A percentile compares a stretch with the other conserved stretches of the same genome.
phyloP scores from a whole-genome alignment of 2,888 invertebrate genomes.

The Ypsolopha scabrella region DNA sequence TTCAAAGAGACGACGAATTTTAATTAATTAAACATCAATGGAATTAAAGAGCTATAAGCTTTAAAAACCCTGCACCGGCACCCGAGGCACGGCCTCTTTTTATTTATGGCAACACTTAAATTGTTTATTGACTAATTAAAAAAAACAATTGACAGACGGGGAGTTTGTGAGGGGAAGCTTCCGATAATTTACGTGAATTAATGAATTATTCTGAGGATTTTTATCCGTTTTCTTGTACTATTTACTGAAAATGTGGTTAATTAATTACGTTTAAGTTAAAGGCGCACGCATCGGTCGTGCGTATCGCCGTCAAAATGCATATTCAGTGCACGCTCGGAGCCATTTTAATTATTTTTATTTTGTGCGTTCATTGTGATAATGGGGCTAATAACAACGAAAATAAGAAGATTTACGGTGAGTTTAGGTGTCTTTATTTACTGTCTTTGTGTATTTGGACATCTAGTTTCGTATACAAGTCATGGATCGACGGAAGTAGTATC shows the following conservation, averaged over 20 bases:
- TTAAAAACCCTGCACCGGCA: too few relatives aligned
- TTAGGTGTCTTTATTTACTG: background rate
- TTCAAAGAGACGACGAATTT: too few relatives aligned
- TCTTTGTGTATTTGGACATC: too few relatives aligned
- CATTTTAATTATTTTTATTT: conserved; percentile 70
- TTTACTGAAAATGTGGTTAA: conserved; percentile 57
- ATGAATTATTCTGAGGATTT: conserved; percentile 44
- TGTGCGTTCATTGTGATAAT: conserved; percentile 68
- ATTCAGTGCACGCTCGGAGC: conserved; percentile 61
- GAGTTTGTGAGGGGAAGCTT: conserved; percentile 6
- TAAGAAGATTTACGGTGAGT: conserved; percentile 60
- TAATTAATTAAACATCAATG: too few relatives aligned
- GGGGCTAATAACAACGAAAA: conserved; percentile 62
- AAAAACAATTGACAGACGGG: conserved; percentile 41
- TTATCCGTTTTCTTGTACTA: conserved; percentile 37
- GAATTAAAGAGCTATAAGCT: too few relatives aligned
- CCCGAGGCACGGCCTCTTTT: too few relatives aligned
- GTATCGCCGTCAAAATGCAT: conserved; percentile 55
- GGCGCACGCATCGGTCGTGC: conserved; percentile 44
- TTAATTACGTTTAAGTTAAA: conserved; percentile 44
- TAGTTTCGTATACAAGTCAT: too few relatives aligned
- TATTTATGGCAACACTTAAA: conserved; percentile 38
- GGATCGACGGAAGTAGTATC: too few relatives aligned
- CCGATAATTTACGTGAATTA: conserved; percentile 41
- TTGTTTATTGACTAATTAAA: conserved; percentile 64